Conservation (phyloP, 1,140 invertebrate species). For the Drosophila fuyamai region DNA sequence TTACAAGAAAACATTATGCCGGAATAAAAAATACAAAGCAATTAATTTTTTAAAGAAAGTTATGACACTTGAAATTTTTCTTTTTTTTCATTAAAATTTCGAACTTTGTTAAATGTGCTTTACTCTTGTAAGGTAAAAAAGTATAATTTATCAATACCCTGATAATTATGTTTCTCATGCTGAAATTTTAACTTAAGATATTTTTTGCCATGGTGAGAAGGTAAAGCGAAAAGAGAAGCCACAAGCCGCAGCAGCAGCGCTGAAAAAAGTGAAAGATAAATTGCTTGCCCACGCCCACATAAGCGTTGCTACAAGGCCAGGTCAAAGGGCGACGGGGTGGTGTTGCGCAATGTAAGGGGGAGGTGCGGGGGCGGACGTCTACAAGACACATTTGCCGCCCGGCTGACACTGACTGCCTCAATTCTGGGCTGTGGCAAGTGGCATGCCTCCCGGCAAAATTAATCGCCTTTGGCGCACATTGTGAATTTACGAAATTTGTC, state of each 20-base stretch:
- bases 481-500: slow-evolving; percentile 63
- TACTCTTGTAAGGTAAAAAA: too few relatives aligned
- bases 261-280: slow-evolving; percentile 69
- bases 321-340: slow-evolving; percentile 7
- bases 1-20: too few relatives aligned
- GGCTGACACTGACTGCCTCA: slow-evolving; percentile 26
- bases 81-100: too few relatives aligned
- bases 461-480: slow-evolving; percentile 60
- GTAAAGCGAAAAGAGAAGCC: slow-evolving; percentile 3
- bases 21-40: too few relatives aligned
- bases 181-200: too few relatives aligned
- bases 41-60: too few relatives aligned
- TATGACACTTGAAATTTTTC: too few relatives aligned
- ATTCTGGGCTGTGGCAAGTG: slow-evolving; percentile 15
- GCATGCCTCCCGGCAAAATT: slow-evolving; percentile 41
- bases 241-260: slow-evolving; percentile 54
- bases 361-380: slow-evolving; percentile 10
- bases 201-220: slow-evolving; percentile 4
- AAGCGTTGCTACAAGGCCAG: slow-evolving; percentile 34
- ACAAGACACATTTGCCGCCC: slow-evolving; percentile 47
- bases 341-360: background rate
- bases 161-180: too few relatives aligned
- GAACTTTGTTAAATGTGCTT: too few relatives aligned
- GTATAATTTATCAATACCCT: too few relatives aligned
- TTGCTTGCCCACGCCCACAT: slow-evolving; percentile 50